Evolutionary conservation across 2,113 vertebrate genomes (phyloP).

Genomic region (Ammospiza nelsoni): DNA sequence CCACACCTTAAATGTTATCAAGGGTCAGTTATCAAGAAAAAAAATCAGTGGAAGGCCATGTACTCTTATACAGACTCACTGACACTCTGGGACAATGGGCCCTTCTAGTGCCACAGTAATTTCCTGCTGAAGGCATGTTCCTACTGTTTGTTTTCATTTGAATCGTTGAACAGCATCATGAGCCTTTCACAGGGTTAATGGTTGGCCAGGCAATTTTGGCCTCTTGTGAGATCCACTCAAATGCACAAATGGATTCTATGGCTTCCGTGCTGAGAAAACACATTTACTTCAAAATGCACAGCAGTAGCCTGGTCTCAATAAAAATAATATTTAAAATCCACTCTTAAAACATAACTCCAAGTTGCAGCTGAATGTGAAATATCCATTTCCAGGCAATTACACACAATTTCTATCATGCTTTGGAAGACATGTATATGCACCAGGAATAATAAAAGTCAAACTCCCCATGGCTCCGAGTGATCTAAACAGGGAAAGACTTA

Average conservation of each 20-base stretch:
- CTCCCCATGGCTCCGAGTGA: background rate
- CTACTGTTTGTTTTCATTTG: constrained; percentile 5
- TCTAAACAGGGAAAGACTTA: background rate
- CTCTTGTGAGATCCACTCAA: background rate
- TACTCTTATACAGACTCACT: background rate
- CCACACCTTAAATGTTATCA: background rate
- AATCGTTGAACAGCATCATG: background rate
- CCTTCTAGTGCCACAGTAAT: background rate
- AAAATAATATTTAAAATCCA: constrained; percentile 7
- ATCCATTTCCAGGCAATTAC: background rate
- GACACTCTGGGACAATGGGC: background rate
- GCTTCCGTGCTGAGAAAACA: constrained; percentile 35
- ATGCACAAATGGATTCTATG: background rate
- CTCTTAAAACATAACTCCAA: background rate
- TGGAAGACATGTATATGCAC: background rate
- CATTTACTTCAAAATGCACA: background rate
- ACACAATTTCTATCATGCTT: background rate
- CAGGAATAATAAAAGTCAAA: background rate
- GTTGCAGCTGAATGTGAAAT: background rate
- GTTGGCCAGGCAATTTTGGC: background rate
- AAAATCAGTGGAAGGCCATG: background rate
- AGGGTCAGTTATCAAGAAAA: background rate
- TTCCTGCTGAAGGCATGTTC: constrained; percentile 31
- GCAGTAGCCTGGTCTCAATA: background rate
- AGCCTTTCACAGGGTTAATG: background rate